These are phyloP conservation scores for Azemiops feae DNA, from an alignment of 2,113 vertebrate species.

Conservation along the genomic window DNA sequence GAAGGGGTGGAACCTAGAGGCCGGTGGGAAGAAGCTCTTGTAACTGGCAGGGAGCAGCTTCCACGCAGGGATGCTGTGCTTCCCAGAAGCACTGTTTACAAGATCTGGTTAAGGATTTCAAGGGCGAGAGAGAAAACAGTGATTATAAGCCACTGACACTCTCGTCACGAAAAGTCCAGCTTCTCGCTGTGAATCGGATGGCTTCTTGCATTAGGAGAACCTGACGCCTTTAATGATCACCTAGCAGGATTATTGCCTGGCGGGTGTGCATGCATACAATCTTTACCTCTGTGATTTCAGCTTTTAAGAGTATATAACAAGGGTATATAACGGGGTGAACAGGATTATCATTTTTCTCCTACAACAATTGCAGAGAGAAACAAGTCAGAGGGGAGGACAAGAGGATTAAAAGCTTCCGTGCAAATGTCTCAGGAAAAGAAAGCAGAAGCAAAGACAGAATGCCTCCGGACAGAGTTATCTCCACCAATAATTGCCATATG, in stretches of 20 bases:
- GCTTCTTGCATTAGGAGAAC: constrained; percentile 50
- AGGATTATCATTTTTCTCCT: constrained; percentile 35
- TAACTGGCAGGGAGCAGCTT: neutral
- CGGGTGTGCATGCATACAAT: neutral
- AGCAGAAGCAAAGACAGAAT: constrained; percentile 9
- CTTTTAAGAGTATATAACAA: neutral
- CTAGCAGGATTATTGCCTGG: constrained; percentile 49
- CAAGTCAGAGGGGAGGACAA: constrained; percentile 17
- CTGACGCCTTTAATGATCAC: constrained; percentile 56
- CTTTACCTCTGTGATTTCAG: neutral
- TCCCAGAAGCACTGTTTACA: constrained; percentile 14
- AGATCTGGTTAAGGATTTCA: constrained; percentile 25
- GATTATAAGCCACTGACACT: constrained; percentile 7
- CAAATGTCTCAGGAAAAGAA: constrained; percentile 16
- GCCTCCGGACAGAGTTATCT: neutral
- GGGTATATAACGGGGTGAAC: neutral
- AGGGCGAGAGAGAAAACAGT: constrained; percentile 17
- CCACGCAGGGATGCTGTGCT: constrained; percentile 4
- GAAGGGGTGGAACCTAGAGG: neutral
- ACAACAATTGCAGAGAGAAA: constrained; percentile 16
- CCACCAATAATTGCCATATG: neutral
- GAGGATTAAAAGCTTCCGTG: neutral
- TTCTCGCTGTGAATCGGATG: constrained; percentile 30
- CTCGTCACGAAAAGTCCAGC: constrained; percentile 13
- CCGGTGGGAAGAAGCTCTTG: neutral